Evolutionary conservation across 1,140 invertebrate species (phyloP), one percentile per base, ranked within the genome.

Genomic region (Eciton burchellii): DNA sequence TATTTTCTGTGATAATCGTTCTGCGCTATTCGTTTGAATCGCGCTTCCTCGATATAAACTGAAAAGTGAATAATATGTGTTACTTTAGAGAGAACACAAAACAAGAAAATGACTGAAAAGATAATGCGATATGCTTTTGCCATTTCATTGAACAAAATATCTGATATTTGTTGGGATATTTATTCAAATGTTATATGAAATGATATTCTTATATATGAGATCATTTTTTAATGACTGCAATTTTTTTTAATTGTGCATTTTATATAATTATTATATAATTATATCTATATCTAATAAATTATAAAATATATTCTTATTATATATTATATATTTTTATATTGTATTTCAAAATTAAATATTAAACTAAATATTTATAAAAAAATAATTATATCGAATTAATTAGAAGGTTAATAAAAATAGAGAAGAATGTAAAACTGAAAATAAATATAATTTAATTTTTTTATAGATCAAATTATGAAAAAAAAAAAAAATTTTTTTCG

Each of bases 101-200:
- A 35, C 6, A 6, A 3, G 35, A 35, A 6, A 35, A 35, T 35
- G 35, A 35, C 6, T 35, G 35, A 6, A 35, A 6, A 35, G 6
- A 35, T 6, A 6, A 35, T 16, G 11, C 62, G 19, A 19, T 43
- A 35, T n/a, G 43, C 66, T 47, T 1, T 45, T 9, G 65, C 47
- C 65, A 68, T 68, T 52, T 68, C 9, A 8, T 68, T 26, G 65
- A 49, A 24, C 11, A 1, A 3, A 9, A n/a, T n/a, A n/a, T n/a
- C n/a, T n/a, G 24, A 68, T 49, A 1, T 29, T n/a, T 4, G 54
- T n/a, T 24, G n/a, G 45, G 5, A 52, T 68, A 29, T 52, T 24
- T 14, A 21, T 45, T 70, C 45, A 8, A 70, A 52, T 68, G 19
- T 63, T 12, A 43, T 54, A 14, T 26, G 16, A 62, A 59, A 59